phyloP scores from a whole-genome alignment of 2,888 invertebrate species.

The Drosophila anomelani region DNA sequence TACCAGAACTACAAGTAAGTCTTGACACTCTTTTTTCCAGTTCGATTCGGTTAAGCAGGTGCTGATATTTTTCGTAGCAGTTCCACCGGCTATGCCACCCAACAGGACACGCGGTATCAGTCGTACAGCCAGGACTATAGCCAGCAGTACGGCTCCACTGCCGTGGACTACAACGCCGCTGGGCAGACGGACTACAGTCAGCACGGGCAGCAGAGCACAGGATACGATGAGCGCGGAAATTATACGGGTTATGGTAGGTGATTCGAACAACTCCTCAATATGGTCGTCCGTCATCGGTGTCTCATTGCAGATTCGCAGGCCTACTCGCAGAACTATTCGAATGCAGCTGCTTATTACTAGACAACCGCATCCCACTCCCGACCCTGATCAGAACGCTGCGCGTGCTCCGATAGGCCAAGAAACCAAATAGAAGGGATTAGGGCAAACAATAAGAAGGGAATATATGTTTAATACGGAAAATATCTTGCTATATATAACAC shows the following conservation, averaged over 20 bases:
- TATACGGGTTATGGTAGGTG: constrained; percentile 84
- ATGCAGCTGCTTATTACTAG: constrained; percentile 84
- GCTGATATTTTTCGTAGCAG: constrained; percentile 53
- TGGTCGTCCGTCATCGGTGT: constrained; percentile 25
- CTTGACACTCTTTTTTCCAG: too few species aligned
- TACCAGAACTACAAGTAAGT: constrained; percentile 84
- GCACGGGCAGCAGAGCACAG: constrained; percentile 72
- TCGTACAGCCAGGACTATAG: constrained; percentile 84
- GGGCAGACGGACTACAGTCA: constrained; percentile 84
- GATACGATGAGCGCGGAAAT: constrained; percentile 83
- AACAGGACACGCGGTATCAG: constrained; percentile 84
- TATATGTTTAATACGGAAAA: constrained; percentile 59
- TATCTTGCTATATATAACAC: constrained; percentile 62
- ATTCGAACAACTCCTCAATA: background rate
- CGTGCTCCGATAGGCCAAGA: constrained; percentile 66
- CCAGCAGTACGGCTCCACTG: constrained; percentile 83
- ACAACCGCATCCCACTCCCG: constrained; percentile 38
- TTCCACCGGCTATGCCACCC: constrained; percentile 80
- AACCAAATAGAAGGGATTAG: constrained; percentile 66
- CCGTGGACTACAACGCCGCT: constrained; percentile 84
- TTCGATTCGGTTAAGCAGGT: background rate
- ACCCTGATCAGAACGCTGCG: constrained; percentile 68
- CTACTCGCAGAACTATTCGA: constrained; percentile 84
- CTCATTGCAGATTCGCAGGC: constrained; percentile 81
- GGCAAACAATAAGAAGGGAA: constrained; percentile 43